Evolutionary conservation across 2,113 vertebrate genomes (phyloP), one percentile per base, ranked within the genome.

Genomic region (Dunckerocampus dactyliophorus): DNA sequence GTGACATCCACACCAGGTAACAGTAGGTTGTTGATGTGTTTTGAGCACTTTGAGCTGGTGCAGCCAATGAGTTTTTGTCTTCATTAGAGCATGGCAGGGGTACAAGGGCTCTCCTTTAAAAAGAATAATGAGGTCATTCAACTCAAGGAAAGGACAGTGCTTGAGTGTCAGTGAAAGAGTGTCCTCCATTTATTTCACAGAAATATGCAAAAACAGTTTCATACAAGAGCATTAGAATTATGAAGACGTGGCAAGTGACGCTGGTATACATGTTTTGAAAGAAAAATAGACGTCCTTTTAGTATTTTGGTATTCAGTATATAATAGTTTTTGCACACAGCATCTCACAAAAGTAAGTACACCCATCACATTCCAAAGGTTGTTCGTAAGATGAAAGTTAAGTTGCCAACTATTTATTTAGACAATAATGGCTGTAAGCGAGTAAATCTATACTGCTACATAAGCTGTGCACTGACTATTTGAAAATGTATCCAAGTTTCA

Each of bases 161-260:
- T 47, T 1, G 42, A 39, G 59, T 64, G 59, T 74, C 52, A 43
- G 47, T 34, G 31, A 8, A 34, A 28, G 55, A 46, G 77, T 72
- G 73, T 68, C 68, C 61, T 72, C 47, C 49, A 83, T 60, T 22
- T 3, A 22, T 61, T 57, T 11, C 46, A 49, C 47, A 63, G 59
- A 76, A 79, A 81, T 71, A 69, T 79, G 76, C 43, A 65, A 52
- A 75, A 70, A 74, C 72, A 78, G 62, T 71, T 37, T 48, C 69
- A 74, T 45, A 48, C 42, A 21, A 42, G 55, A 28, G 63, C 62
- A 67, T 81, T 61, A 39, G 69, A 69, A n/a, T n/a, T 76, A 53
- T 65, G 56, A 74, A 70, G 47, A 64, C 37, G 7, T 11, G 8
- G 3, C 8, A 39, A 11, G 24, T 28, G 24, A 28, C 5, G 31